phyloP scores from a whole-genome alignment of 2,113 vertebrate species.

The Pluvianellus socialis region DNA sequence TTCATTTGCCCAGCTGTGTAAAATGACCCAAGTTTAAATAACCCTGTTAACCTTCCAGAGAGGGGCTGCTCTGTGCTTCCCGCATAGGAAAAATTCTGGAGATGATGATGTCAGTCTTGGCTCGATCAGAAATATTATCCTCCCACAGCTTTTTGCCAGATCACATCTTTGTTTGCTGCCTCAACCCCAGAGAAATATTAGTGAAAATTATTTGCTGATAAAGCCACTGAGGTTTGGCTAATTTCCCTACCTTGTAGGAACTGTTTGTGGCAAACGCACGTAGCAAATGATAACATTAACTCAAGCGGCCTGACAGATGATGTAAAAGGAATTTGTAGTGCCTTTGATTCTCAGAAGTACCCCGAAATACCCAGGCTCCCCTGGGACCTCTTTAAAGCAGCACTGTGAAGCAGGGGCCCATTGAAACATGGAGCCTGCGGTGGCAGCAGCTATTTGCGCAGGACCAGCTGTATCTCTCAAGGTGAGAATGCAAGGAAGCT shows the following conservation, averaged over 20 bases:
- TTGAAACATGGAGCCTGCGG: neutral
- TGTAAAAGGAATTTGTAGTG: neutral
- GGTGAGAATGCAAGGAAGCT: neutral
- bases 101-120: neutral
- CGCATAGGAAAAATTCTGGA: neutral
- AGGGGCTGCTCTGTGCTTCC: neutral
- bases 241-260: neutral
- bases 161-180: neutral
- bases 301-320: accelerated
- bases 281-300: neutral
- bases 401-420: neutral
- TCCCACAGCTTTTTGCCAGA: neutral
- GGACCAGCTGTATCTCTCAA: neutral
- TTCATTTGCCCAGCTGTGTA: neutral
- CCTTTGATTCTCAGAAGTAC: neutral
- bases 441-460: neutral
- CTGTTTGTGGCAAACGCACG: too few species aligned
- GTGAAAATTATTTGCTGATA: neutral
- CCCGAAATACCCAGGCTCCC: neutral
- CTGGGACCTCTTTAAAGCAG: neutral
- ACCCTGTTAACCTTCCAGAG: neutral
- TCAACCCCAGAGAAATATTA: neutral
- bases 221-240: neutral
- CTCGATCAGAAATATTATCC: neutral
- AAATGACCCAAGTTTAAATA: constrained; percentile 27